Conservation (phyloP, 2,888 invertebrate species). For the Callinectes sapidus region DNA sequence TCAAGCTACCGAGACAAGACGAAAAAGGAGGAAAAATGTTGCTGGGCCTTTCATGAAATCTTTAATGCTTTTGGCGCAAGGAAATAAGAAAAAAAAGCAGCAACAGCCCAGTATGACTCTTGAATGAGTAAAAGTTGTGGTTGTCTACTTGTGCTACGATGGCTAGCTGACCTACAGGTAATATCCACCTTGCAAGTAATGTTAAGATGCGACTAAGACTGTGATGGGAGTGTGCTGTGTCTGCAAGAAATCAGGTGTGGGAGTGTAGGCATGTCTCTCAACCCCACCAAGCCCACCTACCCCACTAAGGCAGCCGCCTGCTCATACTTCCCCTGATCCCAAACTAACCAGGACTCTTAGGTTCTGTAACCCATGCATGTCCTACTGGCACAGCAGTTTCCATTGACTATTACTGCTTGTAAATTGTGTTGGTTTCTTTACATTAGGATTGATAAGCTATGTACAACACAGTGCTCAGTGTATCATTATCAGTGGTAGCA, state of each 20-base stretch:
- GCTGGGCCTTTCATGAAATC: neutral
- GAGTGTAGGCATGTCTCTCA: neutral
- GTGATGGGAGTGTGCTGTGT: slow-evolving; percentile 1
- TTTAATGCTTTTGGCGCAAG: neutral
- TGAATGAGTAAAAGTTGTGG: slow-evolving; percentile 27
- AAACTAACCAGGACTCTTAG: neutral
- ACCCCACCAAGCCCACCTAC: neutral
- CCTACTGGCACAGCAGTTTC: neutral
- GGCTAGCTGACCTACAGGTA: slow-evolving; percentile 22
- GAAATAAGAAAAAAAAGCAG: neutral
- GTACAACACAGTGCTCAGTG: neutral
- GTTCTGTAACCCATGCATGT: neutral
- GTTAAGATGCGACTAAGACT: slow-evolving; percentile 12
- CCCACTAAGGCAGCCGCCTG: neutral
- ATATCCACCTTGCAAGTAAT: slow-evolving; percentile 24
- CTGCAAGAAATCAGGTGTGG: neutral
- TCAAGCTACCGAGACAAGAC: slow-evolving; percentile 27
- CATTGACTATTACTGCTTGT: neutral
- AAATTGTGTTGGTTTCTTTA: neutral
- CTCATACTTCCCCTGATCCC: neutral
- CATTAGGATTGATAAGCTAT: neutral
- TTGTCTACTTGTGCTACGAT: slow-evolving; percentile 19
- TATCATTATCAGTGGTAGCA: neutral
- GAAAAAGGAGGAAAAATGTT: neutral
- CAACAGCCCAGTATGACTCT: slow-evolving; percentile 19